phyloP scores from a whole-genome alignment of 2,113 vertebrate species.

The Ceyx cyanopectus region DNA sequence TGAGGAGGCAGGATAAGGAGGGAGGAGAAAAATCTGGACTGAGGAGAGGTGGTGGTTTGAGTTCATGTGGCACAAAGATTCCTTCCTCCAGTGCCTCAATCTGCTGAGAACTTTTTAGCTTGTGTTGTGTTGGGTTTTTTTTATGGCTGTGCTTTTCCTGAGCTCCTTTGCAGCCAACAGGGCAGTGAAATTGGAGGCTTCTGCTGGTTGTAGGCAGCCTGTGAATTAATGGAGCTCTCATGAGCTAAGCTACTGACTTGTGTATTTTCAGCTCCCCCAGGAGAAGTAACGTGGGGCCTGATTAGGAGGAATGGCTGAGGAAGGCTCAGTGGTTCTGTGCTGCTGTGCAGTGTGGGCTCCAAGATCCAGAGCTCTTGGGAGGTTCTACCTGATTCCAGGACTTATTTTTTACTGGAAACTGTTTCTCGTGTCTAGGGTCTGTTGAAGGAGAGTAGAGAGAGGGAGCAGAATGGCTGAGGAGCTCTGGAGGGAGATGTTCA shows the following conservation, averaged over 20 bases:
- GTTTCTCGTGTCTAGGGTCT: background rate
- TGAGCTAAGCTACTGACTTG: background rate
- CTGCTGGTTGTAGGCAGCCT: background rate
- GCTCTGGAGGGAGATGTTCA: slow-evolving; percentile 2
- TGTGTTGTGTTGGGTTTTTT: background rate
- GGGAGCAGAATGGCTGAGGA: background rate
- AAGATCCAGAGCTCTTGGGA: fast-evolving
- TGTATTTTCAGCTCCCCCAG: background rate
- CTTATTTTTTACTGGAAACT: background rate
- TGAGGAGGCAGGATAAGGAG: background rate
- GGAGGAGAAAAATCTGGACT: slow-evolving; percentile 2
- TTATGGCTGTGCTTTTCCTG: background rate
- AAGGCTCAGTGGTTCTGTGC: background rate
- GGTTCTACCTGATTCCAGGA: fast-evolving
- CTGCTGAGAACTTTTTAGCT: background rate
- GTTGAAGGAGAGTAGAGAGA: background rate
- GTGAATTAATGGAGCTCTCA: background rate
- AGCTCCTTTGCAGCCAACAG: background rate
- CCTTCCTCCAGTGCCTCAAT: background rate
- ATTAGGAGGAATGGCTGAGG: background rate
- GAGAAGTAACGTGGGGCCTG: background rate
- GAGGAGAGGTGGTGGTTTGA: background rate
- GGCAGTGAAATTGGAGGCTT: background rate
- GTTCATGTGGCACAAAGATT: background rate
- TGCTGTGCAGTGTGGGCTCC: background rate